Evolutionary conservation across 1,140 invertebrate species (phyloP).

Genomic region (Latrodectus geometricus): DNA sequence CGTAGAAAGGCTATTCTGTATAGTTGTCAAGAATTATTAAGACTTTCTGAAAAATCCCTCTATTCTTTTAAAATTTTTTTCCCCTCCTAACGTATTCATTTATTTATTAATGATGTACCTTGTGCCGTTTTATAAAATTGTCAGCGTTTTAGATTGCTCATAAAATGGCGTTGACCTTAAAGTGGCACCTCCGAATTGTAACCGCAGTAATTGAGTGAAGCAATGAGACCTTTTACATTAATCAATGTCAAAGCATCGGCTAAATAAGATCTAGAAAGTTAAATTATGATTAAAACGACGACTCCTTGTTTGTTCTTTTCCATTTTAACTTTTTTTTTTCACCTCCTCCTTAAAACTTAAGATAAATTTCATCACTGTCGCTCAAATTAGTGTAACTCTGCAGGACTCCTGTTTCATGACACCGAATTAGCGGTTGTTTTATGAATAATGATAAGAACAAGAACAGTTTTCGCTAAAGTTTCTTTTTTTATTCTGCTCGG

Average conservation of each 20-base stretch:
- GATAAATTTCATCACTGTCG: conserved; percentile 61
- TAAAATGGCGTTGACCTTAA: conserved; percentile 37
- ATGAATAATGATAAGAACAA: conserved; percentile 60
- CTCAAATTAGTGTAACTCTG: conserved; percentile 59
- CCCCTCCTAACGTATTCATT: not conserved
- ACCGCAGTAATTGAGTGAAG: conserved; percentile 55
- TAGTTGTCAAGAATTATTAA: conserved; percentile 44
- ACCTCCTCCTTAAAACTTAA: conserved; percentile 36
- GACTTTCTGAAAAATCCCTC: not conserved
- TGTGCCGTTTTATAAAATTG: conserved; percentile 34
- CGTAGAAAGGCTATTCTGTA: conserved; percentile 25
- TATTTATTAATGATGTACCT: conserved; percentile 9
- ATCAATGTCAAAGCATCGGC: conserved; percentile 58
- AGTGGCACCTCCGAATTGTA: conserved; percentile 36
- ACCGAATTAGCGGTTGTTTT: conserved; percentile 39
- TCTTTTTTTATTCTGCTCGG: not conserved
- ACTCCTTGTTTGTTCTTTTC: conserved; percentile 39
- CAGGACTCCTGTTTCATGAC: conserved; percentile 50
- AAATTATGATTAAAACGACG: conserved; percentile 60
- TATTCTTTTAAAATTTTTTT: conserved; percentile 7
- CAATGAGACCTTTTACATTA: conserved; percentile 58
- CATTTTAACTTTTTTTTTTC: conserved; percentile 29
- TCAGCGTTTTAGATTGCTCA: conserved; percentile 48
- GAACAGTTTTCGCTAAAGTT: not conserved
- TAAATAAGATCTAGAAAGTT: conserved; percentile 59